A percentile compares a stretch with the other conserved stretches of the same genome.
phyloP scores from a whole-genome alignment of 2,888 invertebrate genomes.

The Cheilosia urbana region DNA sequence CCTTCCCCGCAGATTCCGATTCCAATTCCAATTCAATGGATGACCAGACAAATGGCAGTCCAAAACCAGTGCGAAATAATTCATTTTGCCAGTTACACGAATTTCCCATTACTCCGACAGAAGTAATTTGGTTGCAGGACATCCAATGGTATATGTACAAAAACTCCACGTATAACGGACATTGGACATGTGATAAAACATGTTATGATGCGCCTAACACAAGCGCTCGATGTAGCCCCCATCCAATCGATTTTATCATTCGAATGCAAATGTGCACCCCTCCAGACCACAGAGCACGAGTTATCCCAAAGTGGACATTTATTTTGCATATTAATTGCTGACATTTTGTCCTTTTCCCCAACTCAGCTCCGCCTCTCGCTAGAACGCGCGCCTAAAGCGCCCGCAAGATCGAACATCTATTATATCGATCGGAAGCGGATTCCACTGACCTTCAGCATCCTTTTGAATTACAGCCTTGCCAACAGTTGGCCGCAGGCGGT shows the following conservation, averaged over 20 bases:
- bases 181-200: conserved; percentile 73
- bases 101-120: conserved; percentile 46
- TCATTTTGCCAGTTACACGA: conserved; percentile 70
- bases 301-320: conserved; percentile 62
- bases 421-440: conserved; percentile 51
- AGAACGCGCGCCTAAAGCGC: background rate
- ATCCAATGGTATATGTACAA: conserved; percentile 37
- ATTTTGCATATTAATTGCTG: conserved; percentile 71
- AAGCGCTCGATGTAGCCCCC: conserved; percentile 14
- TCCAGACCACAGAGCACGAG: conserved; percentile 44
- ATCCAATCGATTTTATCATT: background rate
- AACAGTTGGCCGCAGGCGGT: conserved; percentile 51
- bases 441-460: conserved; percentile 68
- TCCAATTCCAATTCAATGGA: conserved; percentile 65
- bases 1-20: conserved; percentile 22
- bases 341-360: conserved; percentile 56
- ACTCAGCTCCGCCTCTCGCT: conserved; percentile 5
- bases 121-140: conserved; percentile 19
- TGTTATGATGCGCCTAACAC: conserved; percentile 63
- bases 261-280: conserved; percentile 62
- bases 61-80: conserved; percentile 52
- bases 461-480: conserved; percentile 66
- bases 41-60: conserved; percentile 61
- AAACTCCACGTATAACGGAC: conserved; percentile 64
- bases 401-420: conserved; percentile 41